Evolutionary conservation across 2,888 invertebrate species (phyloP), one percentile per base, ranked within the genome.

Genomic region (Orthosia incerta): DNA sequence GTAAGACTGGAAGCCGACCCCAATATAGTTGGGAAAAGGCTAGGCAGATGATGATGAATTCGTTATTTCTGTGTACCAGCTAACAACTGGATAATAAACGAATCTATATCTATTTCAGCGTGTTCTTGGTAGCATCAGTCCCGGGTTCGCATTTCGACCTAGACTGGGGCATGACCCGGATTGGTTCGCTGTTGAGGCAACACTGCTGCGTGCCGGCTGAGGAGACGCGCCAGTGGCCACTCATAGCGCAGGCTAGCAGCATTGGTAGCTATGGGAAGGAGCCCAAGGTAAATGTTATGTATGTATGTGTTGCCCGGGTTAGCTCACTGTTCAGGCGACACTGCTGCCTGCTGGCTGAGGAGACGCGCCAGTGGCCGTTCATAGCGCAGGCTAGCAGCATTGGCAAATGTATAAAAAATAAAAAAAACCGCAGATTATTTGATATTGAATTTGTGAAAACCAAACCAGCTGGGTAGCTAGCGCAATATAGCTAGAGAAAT

Each of bases 371-470:
- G 12, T 98, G 98, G 97, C 97, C 98, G 0, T 95, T 99, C 0
- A 92, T 99, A 4, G 98, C 98, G 0, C 99, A 99, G 94, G 98
- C 98, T 71, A 99, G 99, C 48, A 99, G 99, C 83, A 97, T 99
- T 56, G 99, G 99, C 26, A 26, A 26, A n/a, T n/a, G n/a, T n/a
- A n/a, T n/a, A n/a, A n/a, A n/a, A n/a, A n/a, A n/a, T n/a, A n/a
- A n/a, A n/a, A n/a, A n/a, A n/a, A n/a, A n/a, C n/a, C n/a, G n/a
- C n/a, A n/a, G n/a, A n/a, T n/a, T n/a, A n/a, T n/a, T n/a, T n/a
- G n/a, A n/a, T n/a, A n/a, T n/a, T n/a, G n/a, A n/a, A n/a, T n/a
- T n/a, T n/a, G n/a, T n/a, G n/a, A n/a, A n/a, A n/a, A n/a, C n/a
- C n/a, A n/a, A n/a, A n/a, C n/a, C n/a, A n/a, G n/a, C n/a, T n/a